Evolutionary conservation across 2,797 vertebrate genomes (phyloP).

Genomic region (Pseudochromis fuscus): DNA sequence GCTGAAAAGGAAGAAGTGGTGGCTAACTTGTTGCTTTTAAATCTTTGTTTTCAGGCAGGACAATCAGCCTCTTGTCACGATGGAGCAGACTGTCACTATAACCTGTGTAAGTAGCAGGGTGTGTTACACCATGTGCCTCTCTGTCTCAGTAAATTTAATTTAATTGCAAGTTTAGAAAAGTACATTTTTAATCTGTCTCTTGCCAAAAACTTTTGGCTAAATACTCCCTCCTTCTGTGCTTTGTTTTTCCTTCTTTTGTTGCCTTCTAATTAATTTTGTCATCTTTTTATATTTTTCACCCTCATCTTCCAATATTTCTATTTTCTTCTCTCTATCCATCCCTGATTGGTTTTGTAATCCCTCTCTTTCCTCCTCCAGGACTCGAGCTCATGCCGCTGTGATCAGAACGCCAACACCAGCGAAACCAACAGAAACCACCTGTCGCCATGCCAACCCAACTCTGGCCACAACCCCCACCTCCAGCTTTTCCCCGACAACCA

Average conservation of each 20-base stretch:
- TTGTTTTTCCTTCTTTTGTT: background rate
- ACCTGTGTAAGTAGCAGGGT: conserved; percentile 76
- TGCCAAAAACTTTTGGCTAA: background rate
- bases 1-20: background rate
- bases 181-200: background rate
- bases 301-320: background rate
- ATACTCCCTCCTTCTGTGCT: background rate
- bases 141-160: background rate
- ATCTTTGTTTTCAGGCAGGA: conserved; percentile 76
- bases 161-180: background rate
- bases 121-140: background rate
- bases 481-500: conserved; percentile 80
- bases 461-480: conserved; percentile 68
- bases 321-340: background rate
- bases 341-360: background rate
- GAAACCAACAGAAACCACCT: conserved; percentile 69
- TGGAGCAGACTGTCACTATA: conserved; percentile 77
- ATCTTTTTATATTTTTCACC: background rate
- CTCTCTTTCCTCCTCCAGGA: conserved; percentile 61
- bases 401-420: conserved; percentile 86
- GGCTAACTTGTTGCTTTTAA: no score
- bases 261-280: background rate
- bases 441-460: conserved; percentile 69
- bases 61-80: conserved; percentile 74
- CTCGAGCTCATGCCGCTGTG: conserved; percentile 60